Base-by-base conservation (phyloP, 2,113 vertebrate species). In the Microcebus griseorufus region DNA sequence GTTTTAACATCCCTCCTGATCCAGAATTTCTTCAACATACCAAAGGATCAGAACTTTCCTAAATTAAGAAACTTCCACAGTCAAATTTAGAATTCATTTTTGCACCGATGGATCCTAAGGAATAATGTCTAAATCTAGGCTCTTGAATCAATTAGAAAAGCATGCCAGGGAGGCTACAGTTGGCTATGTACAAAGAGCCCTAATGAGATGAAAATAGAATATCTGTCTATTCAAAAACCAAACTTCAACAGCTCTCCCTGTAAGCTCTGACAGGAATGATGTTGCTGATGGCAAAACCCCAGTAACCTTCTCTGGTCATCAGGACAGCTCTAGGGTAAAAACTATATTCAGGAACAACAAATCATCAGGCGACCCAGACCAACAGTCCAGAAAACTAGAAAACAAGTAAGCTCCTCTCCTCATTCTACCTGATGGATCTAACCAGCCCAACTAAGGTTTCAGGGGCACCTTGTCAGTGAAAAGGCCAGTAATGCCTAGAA, bases 131-230 rank as follows among this genome's bases (percentile, higher is more conserved):
- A 96, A 96, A 88, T 96, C 39, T 62, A 97, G 90, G 73, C 32
- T 85, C 86, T 85, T 92, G 39, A 96, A 53, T 94, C 55, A 79
- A 67, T 88, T 53, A 92, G 80, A 93, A 93, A 23, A 69, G 10
- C 64, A 95, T 81, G 20, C 65, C 89, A 96, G 67, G 37, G 7
- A 65, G 75, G 69, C 51, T 93, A 95, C 0, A 80, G 62, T 37
- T 97, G 78, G 45, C 91, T 94, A 95, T 92, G 34, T 72, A 96
- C 51, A 97, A 86, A 97, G 45, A 94, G 39, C 64, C 81, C 39
- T 73, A 78, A 82, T 45, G 55, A 94, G 34, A 95, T 93, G 70
- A 96, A 96, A 96, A 95, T 83, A 75, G 65, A 67, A 81, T 29
- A 92, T 14, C 51, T 80, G 3, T 86, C 64, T 62, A 93, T 96